A percentile compares a stretch with the other conserved stretches of the same genome.
Conservation (phyloP, 2,888 invertebrate genomes). For the Tubiluchus corallicola region DNA sequence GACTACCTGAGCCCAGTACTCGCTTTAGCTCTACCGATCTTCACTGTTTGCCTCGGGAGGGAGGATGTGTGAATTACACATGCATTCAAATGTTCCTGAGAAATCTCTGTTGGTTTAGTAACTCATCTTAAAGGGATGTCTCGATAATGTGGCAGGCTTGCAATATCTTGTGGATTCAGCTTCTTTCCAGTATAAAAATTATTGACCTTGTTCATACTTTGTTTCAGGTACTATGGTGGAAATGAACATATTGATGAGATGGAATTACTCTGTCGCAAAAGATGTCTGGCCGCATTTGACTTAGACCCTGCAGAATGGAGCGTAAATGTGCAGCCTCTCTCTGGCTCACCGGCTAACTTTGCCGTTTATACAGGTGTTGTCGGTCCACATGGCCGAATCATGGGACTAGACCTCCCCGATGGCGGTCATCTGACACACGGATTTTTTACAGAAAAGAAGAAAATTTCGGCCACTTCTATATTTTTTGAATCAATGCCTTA, state of each 20-base stretch:
- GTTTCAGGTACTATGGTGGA: conserved; percentile 82
- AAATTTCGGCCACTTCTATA: conserved; percentile 87
- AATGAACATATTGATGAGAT: conserved; percentile 88
- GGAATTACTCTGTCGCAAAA: conserved; percentile 66
- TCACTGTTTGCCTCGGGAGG: too few species aligned
- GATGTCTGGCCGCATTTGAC: conserved; percentile 62
- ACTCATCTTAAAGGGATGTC: too few species aligned
- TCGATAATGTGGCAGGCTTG: too few species aligned
- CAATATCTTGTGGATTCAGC: too few species aligned
- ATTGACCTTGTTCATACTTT: conserved; percentile 8
- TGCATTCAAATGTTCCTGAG: too few species aligned
- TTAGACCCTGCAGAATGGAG: conserved; percentile 77
- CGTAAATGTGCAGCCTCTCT: conserved; percentile 91
- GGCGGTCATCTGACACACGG: conserved; percentile 61
- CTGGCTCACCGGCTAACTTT: conserved; percentile 88
- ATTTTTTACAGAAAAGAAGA: conserved; percentile 71
- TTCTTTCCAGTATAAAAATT: too few species aligned
- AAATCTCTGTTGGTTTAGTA: too few species aligned
- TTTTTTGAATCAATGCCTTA: conserved; percentile 98
- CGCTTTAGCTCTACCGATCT: too few species aligned
- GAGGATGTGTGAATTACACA: too few species aligned
- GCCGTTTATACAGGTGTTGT: conserved; percentile 75
- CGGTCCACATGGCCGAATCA: conserved; percentile 83
- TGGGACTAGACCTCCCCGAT: conserved; percentile 87
- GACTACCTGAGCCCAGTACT: too few species aligned